Percentiles rank a stretch among this genome's conserved stretches.
These are phyloP conservation scores for Gasteruption jaculator DNA, from an alignment of 2,888 invertebrate species.

Conservation along the genomic window DNA sequence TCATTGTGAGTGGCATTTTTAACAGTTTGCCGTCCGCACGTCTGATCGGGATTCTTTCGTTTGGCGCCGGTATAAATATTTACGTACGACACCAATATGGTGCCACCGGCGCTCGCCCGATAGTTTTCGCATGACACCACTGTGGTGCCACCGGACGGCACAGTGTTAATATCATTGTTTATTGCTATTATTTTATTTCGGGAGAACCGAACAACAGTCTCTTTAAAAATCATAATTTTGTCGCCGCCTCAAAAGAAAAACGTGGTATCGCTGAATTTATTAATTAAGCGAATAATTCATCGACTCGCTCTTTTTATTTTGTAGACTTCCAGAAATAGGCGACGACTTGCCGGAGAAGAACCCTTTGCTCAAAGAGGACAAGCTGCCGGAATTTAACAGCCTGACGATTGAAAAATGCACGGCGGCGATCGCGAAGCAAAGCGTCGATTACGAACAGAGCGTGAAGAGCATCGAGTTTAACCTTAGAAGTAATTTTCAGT, in stretches of 20 bases:
- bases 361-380: conserved; percentile 67
- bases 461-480: conserved; percentile 66
- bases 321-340: conserved; percentile 76
- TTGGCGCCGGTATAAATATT: too few relatives aligned
- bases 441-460: conserved; percentile 75
- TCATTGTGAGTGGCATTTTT: background rate
- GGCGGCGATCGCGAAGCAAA: conserved; percentile 77
- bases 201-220: too few relatives aligned
- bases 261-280: too few relatives aligned
- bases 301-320: conserved; percentile 39
- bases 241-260: too few relatives aligned
- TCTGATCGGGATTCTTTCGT: background rate
- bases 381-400: conserved; percentile 75
- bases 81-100: conserved; percentile 12
- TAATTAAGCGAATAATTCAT: conserved; percentile 6
- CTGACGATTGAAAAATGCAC: conserved; percentile 81
- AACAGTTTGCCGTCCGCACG: background rate
- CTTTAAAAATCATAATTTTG: too few relatives aligned
- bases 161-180: too few relatives aligned
- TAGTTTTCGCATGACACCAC: too few relatives aligned
- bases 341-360: conserved; percentile 76
- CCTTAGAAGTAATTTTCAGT: conserved; percentile 53
- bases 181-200: too few relatives aligned
- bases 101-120: too few relatives aligned
- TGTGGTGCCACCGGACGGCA: too few relatives aligned